Evolutionary conservation across 2,888 invertebrate species (phyloP).

Genomic region (Agrochola lychnidis): DNA sequence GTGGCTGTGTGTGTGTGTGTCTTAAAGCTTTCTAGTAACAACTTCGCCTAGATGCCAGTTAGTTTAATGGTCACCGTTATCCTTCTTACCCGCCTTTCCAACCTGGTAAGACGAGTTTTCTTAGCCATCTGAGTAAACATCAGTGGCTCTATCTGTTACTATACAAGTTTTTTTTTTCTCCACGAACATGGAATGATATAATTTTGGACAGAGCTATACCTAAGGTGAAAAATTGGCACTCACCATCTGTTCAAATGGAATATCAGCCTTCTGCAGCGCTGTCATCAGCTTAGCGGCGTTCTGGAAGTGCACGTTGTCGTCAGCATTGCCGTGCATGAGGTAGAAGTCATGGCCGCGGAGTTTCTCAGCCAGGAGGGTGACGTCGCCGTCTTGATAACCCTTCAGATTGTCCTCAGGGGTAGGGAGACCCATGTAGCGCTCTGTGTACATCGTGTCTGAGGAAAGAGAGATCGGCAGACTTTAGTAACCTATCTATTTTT

Average conservation of each 20-base stretch:
- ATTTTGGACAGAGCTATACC: background rate
- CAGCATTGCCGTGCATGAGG: slow-evolving; percentile 97
- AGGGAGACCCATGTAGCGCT: slow-evolving; percentile 97
- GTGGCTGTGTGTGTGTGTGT: too few species aligned
- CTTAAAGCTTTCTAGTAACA: background rate
- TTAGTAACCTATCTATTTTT: background rate
- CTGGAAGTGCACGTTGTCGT: slow-evolving; percentile 97
- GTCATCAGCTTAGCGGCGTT: slow-evolving; percentile 95
- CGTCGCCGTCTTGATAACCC: slow-evolving; percentile 94
- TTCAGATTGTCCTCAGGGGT: slow-evolving; percentile 92
- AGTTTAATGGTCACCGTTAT: background rate
- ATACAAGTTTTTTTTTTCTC: background rate
- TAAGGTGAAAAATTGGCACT: slow-evolving; percentile 48
- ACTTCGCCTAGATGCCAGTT: background rate
- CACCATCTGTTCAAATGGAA: slow-evolving; percentile 96
- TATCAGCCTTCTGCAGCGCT: slow-evolving; percentile 93
- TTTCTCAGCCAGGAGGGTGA: slow-evolving; percentile 92
- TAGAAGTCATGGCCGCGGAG: slow-evolving; percentile 94
- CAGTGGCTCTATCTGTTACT: background rate
- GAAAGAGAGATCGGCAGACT: background rate
- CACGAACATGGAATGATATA: background rate
- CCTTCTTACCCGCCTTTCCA: background rate
- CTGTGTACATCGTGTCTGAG: slow-evolving; percentile 97
- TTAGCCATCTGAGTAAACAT: background rate
- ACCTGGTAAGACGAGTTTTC: too few species aligned